A percentile compares a stretch with the other conserved stretches of the same genome.
Evolutionary conservation across 2,888 invertebrate genomes (phyloP).

Genomic region (Volucella bombylans): DNA sequence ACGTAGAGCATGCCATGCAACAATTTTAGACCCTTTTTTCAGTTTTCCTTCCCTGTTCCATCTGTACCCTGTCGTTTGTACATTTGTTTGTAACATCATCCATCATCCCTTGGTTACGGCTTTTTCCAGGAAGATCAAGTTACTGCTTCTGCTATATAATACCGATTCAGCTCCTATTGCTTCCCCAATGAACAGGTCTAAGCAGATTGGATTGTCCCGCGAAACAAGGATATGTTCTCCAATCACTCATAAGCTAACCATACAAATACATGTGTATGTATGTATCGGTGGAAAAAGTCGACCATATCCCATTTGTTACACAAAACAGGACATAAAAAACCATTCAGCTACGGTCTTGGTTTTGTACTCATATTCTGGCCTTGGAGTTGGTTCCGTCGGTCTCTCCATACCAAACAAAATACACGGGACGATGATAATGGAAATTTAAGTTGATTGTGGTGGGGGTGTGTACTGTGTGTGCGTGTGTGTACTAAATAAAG

Average conservation of each 20-base stretch:
- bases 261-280: not conserved
- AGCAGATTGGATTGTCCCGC: slow-evolving; percentile 5
- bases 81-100: slow-evolving; percentile 42
- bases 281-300: not conserved
- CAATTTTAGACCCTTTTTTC: slow-evolving; percentile 23
- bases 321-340: slow-evolving; percentile 14
- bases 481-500: slow-evolving; percentile 39
- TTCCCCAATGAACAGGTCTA: not conserved
- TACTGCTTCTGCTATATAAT: slow-evolving; percentile 26
- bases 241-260: slow-evolving; percentile 39
- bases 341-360: not conserved
- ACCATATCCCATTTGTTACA: slow-evolving; percentile 6
- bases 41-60: not conserved
- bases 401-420: slow-evolving; percentile 4
- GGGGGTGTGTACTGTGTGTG: not conserved
- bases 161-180: not conserved
- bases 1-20: slow-evolving; percentile 56
- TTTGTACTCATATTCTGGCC: no score
- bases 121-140: slow-evolving; percentile 14
- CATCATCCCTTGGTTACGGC: slow-evolving; percentile 30
- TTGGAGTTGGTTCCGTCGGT: no score
- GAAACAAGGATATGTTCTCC: slow-evolving; percentile 17
- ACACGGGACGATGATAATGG: slow-evolving; percentile 49
- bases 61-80: slow-evolving; percentile 1
- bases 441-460: slow-evolving; percentile 54